phyloP scores from a whole-genome alignment of 2,888 invertebrate genomes.

The Philopedon plagiatum region DNA sequence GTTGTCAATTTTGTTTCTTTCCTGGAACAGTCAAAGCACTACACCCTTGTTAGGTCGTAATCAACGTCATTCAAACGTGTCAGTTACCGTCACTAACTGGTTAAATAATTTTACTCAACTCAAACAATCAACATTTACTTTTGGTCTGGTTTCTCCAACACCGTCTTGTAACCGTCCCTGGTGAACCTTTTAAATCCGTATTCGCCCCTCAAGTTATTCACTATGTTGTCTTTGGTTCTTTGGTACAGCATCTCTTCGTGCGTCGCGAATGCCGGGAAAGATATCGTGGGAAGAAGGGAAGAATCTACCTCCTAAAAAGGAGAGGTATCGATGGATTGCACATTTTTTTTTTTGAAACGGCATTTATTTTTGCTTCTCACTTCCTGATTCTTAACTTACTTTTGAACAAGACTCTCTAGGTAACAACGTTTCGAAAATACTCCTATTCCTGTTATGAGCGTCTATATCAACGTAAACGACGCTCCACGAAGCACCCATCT shows the following conservation, averaged over 20 bases:
- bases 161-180: constrained; percentile 94
- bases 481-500: constrained; percentile 97
- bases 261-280: constrained; percentile 98
- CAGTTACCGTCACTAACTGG: neutral
- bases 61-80: too few relatives aligned
- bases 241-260: constrained; percentile 93
- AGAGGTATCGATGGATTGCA: too few relatives aligned
- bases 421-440: constrained; percentile 97
- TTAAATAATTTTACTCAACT: constrained; percentile 13
- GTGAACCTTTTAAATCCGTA: constrained; percentile 96
- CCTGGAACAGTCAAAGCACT: too few relatives aligned
- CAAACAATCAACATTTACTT: constrained; percentile 63
- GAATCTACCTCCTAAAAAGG: constrained; percentile 93
- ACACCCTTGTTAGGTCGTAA: too few relatives aligned
- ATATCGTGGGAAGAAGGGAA: constrained; percentile 91
- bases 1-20: too few relatives aligned
- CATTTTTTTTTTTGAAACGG: neutral
- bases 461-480: constrained; percentile 99
- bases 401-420: constrained; percentile 99
- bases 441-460: constrained; percentile 98
- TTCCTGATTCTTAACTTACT: too few relatives aligned
- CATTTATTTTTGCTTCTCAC: too few relatives aligned
- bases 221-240: constrained; percentile 88
- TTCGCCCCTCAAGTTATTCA: constrained; percentile 85
- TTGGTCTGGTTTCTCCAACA: constrained; percentile 83